Evolutionary conservation across 37 sponge, comb jelly and placozoan genomes (phyloP), one percentile per base, ranked within the genome.

Genomic region (Aphrocallistes beatrix): DNA sequence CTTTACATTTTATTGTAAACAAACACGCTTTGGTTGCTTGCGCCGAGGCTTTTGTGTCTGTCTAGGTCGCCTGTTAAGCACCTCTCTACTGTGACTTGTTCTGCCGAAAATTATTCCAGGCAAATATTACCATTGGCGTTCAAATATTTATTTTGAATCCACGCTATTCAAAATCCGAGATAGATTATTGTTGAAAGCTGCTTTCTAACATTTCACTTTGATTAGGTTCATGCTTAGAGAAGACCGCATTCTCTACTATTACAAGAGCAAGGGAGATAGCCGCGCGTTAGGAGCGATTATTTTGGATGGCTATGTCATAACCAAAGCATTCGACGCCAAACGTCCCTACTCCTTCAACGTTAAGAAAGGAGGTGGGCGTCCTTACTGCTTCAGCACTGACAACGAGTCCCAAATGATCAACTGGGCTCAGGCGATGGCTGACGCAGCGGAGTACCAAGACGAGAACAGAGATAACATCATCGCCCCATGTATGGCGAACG

Each of bases 401-500:
- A 60, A 19, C 6, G 75, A 60, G 34, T 30, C 25, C 75, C 75
- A 60, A 13, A 60, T 60, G 75, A 60, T 60, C 3, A 60, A 60
- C 75, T 60, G 75, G 75, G 75, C 75, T 60, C 75, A 60, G 75
- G 75, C 75, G 3, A 60, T 60, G 75, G 75, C 75, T 25, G 75
- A 60, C 75, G 75, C 75, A 25, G 75, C 75, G 3, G 75, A 60
- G 34, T 60, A 60, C 21, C 75, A 60, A 28, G 75, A 60, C 34
- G 75, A 60, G 75, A 60, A 60, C 34, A 19, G 75, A 13, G 75
- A 60, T 60, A 32, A 60, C n/a, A 60, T 60, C 3, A 60, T 60
- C 25, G 75, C 75, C 3, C 75, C 75, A 19, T 60, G 75, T 60
- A 60, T 60, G 75, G 28, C 75, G 6, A 60, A 60, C n/a, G 75